Evolutionary conservation across 1,140 invertebrate genomes (phyloP), one percentile per base, ranked within the genome.

Genomic region (Drosophila murphyi): DNA sequence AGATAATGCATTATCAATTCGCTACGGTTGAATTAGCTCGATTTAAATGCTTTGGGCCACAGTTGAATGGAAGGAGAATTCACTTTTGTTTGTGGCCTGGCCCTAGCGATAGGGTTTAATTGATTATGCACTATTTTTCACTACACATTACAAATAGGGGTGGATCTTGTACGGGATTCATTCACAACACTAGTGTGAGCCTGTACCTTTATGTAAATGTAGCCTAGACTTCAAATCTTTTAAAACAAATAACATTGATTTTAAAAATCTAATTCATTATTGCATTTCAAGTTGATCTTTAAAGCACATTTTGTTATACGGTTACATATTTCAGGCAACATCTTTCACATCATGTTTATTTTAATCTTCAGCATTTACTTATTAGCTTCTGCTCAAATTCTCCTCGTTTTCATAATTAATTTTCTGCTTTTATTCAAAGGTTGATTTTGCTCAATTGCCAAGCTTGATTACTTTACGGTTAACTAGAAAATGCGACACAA

Each of bases 1-100:
- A 65, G 80, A 80, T 83, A 82, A 87, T 82, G 79, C 69, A 87
- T 82, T 76, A 82, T 62, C 82, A 87, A 87, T 87, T 87, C 73
- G 82, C 70, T 72, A 87, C 82, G 82, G 82, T 87, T 87, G 79
- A 87, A 69, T 82, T 87, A 73, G 79, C 78, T 76, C 76, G 48
- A 79, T 82, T 87, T 79, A 78, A 81, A 78, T 64, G 69, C 61
- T 56, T 50, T 55, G n/a, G 63, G 54, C 56, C 64, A 35, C 56
- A 57, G 20, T 54, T 29, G 20, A 61, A 72, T 64, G 51, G 54
- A 71, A 61, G 35, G 63, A 54, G 51, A 63, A 48, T 76, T 71
- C 45, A 57, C 67, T 64, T 59, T 75, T 75, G 65, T 71, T 32
- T 74, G 65, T 43, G 65, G 51, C 65, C 34, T 35, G 3, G 43